Base-by-base conservation (phyloP, 1,140 invertebrate species). In the Propsilocerus akamusi region DNA sequence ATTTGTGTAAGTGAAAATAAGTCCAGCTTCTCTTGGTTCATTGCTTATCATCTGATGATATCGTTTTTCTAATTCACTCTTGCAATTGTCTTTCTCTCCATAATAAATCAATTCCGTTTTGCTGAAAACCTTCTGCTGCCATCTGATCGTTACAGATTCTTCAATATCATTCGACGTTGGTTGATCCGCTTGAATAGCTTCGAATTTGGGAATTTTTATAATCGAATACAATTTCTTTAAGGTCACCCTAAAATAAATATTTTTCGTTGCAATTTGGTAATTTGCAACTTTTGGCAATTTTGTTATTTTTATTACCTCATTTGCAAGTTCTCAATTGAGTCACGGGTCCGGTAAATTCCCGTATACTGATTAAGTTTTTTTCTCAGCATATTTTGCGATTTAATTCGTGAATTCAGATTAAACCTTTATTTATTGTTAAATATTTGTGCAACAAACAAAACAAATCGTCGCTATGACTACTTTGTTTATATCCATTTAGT, bases 341-440 rank as follows among this genome's bases (percentile, higher is more conserved):
- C 26, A 49, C 14, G 34, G 24, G 50, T 46, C 14, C 32, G 12
- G n/a, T 23, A 41, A 20, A 37, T 28, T 20, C 30, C 17, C 11
- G 28, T 51, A 46, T 49, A 51, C 17, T 47, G 20, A 25, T 51
- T 54, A 34, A 50, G 49, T 50, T 47, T 47, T 37, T n/a, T 25
- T 20, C 28, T 32, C 11, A 51, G 25, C 37, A 53, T 48, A 23
- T 26, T 30, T n/a, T n/a, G n/a, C n/a, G n/a, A n/a, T n/a, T n/a
- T n/a, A n/a, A n/a, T n/a, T n/a, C n/a, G n/a, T n/a, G n/a, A n/a
- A n/a, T n/a, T n/a, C n/a, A n/a, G n/a, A n/a, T n/a, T n/a, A n/a
- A n/a, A n/a, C n/a, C n/a, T n/a, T n/a, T n/a, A n/a, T n/a, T n/a
- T n/a, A n/a, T n/a, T n/a, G n/a, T n/a, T n/a, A n/a, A n/a, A n/a